Evolutionary conservation across 2,113 vertebrate genomes (phyloP), one percentile per base, ranked within the genome.

Genomic region (Steatornis caripensis): DNA sequence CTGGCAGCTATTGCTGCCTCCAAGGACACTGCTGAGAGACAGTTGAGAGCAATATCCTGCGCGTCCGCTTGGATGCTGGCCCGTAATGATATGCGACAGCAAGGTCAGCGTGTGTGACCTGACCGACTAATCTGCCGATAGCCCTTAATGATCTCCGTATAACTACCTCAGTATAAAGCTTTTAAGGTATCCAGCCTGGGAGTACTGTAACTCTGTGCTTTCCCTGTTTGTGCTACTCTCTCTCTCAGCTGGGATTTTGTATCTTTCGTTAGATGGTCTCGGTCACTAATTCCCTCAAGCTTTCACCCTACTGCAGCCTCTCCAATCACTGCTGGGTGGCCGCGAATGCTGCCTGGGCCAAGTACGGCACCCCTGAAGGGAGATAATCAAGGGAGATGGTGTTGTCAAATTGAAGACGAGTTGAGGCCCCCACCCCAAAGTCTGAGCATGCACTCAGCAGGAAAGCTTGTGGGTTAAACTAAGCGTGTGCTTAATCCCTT

Each of bases 261-360:
- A 18, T 32, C 27, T 64, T 62, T 41, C 9, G 0, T 66, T 29
- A 62, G 29, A 24, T 43, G 12, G 19, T 54, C 23, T 80, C 1
- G 0, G 49, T 23, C 32, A 20, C 58, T 68, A 34, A 62, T 58
- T 64, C 6, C 22, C 13, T 53, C 22, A 19, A 62, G 16, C 11
- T 65, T 26, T 54, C 2, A 0, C 11, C 6, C 37, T 53, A 9
- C 36, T 74, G 22, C 41, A 89, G 46, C 55, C 43, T 72, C 37
- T 61, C 15, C 0, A 0, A 2, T 24, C 36, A 11, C 55, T 76
- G 45, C 70, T 87, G 79, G 15, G 15, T 64, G 46, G 30, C 36
- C 1, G 1, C 64, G 57, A 71, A 62, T 0, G 0, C 34, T 72
- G 75, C 21, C 13, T 82, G 41, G 32, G 45, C 45, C 49, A 58